Evolutionary conservation across 2,797 vertebrate genomes (phyloP).

Genomic region (Rallus crepitans): DNA sequence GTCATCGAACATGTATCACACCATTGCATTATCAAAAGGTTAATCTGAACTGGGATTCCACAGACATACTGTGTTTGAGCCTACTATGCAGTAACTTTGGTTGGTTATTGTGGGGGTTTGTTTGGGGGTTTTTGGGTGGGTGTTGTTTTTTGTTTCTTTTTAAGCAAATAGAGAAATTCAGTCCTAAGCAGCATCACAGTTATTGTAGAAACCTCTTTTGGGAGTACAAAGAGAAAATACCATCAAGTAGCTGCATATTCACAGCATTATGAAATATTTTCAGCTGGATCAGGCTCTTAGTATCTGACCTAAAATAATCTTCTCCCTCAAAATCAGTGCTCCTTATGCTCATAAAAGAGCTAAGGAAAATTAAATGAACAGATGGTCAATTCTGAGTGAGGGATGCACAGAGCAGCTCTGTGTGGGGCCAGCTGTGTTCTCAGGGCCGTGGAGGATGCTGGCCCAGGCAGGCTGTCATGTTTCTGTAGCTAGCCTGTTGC

Average conservation of each 20-base stretch:
- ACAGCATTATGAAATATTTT: neutral
- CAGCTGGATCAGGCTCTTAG: neutral
- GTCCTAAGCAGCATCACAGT: neutral
- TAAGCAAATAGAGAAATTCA: neutral
- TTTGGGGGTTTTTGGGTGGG: neutral
- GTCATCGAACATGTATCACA: neutral
- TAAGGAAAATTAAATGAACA: neutral
- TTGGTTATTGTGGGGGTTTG: too few species aligned
- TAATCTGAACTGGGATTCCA: neutral
- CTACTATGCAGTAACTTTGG: neutral
- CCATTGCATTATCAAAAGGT: neutral
- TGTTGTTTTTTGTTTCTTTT: neutral
- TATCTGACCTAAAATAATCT: neutral
- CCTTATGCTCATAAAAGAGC: neutral
- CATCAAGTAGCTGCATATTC: neutral
- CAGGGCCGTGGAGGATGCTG: rapidly evolving
- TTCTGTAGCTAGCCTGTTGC: neutral
- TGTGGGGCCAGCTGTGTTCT: neutral
- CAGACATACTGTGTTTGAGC: neutral
- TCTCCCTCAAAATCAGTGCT: neutral
- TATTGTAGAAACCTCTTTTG: neutral
- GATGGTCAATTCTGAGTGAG: rapidly evolving
- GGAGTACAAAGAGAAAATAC: neutral
- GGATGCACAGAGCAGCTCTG: neutral
- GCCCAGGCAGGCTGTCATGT: neutral